Evolutionary conservation across 2,797 vertebrate species (phyloP).

Genomic region (Ispidina lecontei): DNA sequence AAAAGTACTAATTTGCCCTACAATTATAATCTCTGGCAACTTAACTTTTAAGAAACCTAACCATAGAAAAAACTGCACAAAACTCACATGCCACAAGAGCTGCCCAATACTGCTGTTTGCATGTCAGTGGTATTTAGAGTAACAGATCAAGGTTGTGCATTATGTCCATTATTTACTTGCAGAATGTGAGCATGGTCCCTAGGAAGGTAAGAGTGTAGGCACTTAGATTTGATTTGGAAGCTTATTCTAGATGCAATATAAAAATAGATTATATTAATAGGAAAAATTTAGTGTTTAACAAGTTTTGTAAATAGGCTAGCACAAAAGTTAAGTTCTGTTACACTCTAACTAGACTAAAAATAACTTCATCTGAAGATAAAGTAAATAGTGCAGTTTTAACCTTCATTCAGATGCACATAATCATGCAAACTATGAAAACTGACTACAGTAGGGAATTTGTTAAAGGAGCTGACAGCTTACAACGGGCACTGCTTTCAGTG

Average conservation of each 20-base stretch:
- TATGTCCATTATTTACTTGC: background rate
- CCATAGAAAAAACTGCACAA: background rate
- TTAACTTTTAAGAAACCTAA: background rate
- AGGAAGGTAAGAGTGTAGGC: conserved; percentile 68
- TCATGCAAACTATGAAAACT: conserved; percentile 36
- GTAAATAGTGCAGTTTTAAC: conserved; percentile 65
- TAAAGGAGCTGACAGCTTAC: background rate
- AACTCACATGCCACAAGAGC: background rate
- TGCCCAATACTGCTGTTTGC: background rate
- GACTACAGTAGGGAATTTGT: background rate
- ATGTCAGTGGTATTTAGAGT: background rate
- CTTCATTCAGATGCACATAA: conserved; percentile 50
- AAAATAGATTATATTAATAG: conserved; percentile 83
- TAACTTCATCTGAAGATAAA: conserved; percentile 64
- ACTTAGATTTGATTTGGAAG: conserved; percentile 73
- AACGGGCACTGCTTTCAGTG: background rate
- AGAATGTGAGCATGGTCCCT: background rate
- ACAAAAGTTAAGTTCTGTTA: conserved; percentile 43
- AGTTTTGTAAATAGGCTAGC: conserved; percentile 66
- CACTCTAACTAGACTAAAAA: conserved; percentile 46
- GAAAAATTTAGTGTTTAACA: conserved; percentile 78
- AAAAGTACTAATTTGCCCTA: conserved; percentile 31
- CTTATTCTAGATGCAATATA: conserved; percentile 74
- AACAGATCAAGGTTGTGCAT: background rate
- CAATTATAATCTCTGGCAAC: background rate